Base-by-base conservation (phyloP, 2,113 vertebrate species). In the Gracilinanus agilis region DNA sequence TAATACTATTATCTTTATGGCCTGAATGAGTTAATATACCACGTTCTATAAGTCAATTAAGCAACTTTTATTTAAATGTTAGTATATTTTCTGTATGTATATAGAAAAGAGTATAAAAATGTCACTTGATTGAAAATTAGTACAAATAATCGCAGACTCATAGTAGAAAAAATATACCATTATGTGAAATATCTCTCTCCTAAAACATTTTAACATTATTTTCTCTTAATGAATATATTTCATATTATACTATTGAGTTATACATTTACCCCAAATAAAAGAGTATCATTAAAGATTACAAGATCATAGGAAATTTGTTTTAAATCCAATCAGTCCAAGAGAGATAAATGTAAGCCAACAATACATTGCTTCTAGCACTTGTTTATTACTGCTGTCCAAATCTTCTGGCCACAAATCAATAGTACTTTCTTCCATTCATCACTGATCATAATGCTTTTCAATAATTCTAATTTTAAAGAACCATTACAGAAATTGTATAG, bases 391-490 rank as follows among this genome's bases (percentile, higher is more conserved):
- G 88, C 97, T 97, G 97, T 98, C 97, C 93, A 95, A 98, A 91
- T 94, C 58, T 97, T 96, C 61, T 83, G 96, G 53, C 93, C 49
- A 89, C 58, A 96, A 97, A 95, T 98, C 98, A 97, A 98, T 99
- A 98, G 13, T 55, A 49, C 24, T 97, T 97, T 96, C 94, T 96
- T 98, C 94, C 94, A 94, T 97, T 98, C 97, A 97, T 98, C 96
- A 97, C 94, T 94, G 54, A 96, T 94, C 94, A 95, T 92, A 98
- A 98, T 89, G 54, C 91, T 98, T 98, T 98, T 96, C 98, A 98
- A 98, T 98, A 97, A 96, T 97, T 98, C 95, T 98, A 97, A 98
- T 98, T 98, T 98, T 98, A 97, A 98, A 96, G 95, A 98, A 96
- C 97, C 91, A 97, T 97, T 98, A 96, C 91, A 97, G 93, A 96